These are phyloP conservation scores for Leucophenga maculata DNA, from an alignment of 2,888 invertebrate species.

Conservation along the genomic window DNA sequence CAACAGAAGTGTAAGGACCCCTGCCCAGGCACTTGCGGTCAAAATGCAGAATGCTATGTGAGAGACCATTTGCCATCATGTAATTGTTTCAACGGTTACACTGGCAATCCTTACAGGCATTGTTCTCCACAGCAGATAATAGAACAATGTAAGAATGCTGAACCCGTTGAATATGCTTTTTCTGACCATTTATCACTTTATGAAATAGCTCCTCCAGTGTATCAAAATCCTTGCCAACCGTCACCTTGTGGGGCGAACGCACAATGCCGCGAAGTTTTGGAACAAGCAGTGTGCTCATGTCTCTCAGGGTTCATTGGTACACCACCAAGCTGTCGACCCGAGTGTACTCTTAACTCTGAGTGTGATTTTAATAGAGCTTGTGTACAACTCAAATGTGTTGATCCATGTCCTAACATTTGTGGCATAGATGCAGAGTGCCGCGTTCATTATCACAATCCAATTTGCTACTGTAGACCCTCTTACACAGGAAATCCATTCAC, in stretches of 20 bases:
- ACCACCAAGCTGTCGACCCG: conserved; percentile 85
- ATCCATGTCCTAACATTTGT: conserved; percentile 79
- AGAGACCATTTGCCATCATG: conserved; percentile 84
- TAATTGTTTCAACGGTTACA: conserved; percentile 78
- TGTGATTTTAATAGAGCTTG: conserved; percentile 78
- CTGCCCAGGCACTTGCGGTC: conserved; percentile 83
- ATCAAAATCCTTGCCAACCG: conserved; percentile 75
- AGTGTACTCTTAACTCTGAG: conserved; percentile 81
- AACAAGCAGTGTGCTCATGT: conserved; percentile 80
- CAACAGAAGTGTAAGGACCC: conserved; percentile 86
- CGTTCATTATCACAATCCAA: conserved; percentile 80
- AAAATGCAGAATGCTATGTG: conserved; percentile 82
- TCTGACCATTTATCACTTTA: conserved; percentile 25
- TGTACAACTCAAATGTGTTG: conserved; percentile 78
- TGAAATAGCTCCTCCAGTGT: conserved; percentile 62
- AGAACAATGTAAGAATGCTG: conserved; percentile 75
- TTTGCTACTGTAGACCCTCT: conserved; percentile 75
- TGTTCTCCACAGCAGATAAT: conserved; percentile 73
- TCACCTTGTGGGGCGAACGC: conserved; percentile 79
- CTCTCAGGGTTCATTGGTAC: conserved; percentile 79
- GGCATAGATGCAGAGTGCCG: conserved; percentile 77
- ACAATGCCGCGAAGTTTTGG: conserved; percentile 74
- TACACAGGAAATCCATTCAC: conserved; percentile 80
- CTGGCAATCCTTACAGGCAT: conserved; percentile 80
- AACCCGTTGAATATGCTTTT: background rate